These are phyloP conservation scores for Ceraclea dissimilis DNA, from an alignment of 2,888 invertebrate species.

Conservation along the genomic window DNA sequence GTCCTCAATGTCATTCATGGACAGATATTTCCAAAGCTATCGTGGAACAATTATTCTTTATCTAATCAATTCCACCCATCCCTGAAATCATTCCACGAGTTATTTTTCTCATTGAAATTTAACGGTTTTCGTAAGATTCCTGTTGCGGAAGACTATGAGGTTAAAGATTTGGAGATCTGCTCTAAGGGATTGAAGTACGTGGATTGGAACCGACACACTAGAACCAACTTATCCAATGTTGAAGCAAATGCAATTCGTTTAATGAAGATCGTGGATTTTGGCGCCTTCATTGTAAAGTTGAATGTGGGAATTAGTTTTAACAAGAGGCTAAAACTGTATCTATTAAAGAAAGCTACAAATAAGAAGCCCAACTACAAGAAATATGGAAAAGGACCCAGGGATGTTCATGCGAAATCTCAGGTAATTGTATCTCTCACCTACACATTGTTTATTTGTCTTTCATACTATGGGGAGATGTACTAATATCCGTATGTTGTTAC, in stretches of 20 bases:
- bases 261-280: slow-evolving; percentile 73
- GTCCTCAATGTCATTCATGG: slow-evolving; percentile 70
- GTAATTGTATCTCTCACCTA: neutral
- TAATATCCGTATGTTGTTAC: neutral
- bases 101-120: slow-evolving; percentile 40
- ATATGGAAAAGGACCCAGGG: slow-evolving; percentile 11
- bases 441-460: too few relatives aligned
- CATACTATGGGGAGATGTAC: too few relatives aligned
- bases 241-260: slow-evolving; percentile 72
- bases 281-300: slow-evolving; percentile 58
- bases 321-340: slow-evolving; percentile 43
- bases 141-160: slow-evolving; percentile 66
- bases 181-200: slow-evolving; percentile 59
- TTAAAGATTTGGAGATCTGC: slow-evolving; percentile 63
- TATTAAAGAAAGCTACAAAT: slow-evolving; percentile 33
- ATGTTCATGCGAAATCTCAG: slow-evolving; percentile 11
- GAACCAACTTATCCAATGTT: slow-evolving; percentile 46
- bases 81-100: slow-evolving; percentile 28
- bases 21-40: slow-evolving; percentile 31
- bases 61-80: slow-evolving; percentile 17
- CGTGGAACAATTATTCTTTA: slow-evolving; percentile 28
- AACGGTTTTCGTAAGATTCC: slow-evolving; percentile 55
- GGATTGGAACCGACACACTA: slow-evolving; percentile 60
- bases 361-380: slow-evolving; percentile 40
- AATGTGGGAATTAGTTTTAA: slow-evolving; percentile 63